phyloP scores from a whole-genome alignment of 2,888 invertebrate genomes.

The Orthosia gothica region DNA sequence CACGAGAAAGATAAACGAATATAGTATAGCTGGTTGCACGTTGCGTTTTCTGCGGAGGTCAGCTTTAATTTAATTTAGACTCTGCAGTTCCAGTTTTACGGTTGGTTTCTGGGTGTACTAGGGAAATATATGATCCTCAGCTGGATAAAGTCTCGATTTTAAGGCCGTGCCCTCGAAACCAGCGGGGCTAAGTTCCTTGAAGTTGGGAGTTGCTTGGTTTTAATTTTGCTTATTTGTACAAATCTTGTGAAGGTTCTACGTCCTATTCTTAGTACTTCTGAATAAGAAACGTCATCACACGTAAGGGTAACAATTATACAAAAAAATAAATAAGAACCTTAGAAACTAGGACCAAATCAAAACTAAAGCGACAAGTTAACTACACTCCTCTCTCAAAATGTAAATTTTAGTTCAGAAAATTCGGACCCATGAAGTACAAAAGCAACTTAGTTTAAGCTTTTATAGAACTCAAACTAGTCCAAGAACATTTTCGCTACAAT shows the following conservation, averaged over 20 bases:
- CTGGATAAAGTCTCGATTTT: constrained; percentile 72
- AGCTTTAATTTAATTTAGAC: constrained; percentile 53
- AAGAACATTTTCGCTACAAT: background rate
- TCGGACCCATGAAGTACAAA: background rate
- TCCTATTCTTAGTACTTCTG: constrained; percentile 5
- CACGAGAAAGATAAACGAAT: constrained; percentile 74
- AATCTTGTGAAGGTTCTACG: constrained; percentile 22
- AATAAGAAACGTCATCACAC: background rate
- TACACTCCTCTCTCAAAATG: background rate
- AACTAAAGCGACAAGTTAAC: background rate
- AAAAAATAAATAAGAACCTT: background rate
- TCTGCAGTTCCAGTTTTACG: constrained; percentile 15
- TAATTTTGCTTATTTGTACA: constrained; percentile 53
- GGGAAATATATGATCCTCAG: constrained; percentile 64
- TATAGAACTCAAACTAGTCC: background rate
- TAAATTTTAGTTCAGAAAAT: background rate
- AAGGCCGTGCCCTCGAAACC: constrained; percentile 70
- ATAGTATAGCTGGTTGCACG: constrained; percentile 75
- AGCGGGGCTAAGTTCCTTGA: constrained; percentile 68
- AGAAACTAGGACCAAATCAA: background rate
- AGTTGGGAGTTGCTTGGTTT: constrained; percentile 56
- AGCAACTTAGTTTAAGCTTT: background rate
- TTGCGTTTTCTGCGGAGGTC: constrained; percentile 72
- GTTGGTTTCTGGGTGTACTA: constrained; percentile 50
- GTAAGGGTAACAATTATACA: background rate